These are phyloP conservation scores for Tauraco hartlaubi DNA, from an alignment of 2,797 vertebrate species.

Conservation along the genomic window DNA sequence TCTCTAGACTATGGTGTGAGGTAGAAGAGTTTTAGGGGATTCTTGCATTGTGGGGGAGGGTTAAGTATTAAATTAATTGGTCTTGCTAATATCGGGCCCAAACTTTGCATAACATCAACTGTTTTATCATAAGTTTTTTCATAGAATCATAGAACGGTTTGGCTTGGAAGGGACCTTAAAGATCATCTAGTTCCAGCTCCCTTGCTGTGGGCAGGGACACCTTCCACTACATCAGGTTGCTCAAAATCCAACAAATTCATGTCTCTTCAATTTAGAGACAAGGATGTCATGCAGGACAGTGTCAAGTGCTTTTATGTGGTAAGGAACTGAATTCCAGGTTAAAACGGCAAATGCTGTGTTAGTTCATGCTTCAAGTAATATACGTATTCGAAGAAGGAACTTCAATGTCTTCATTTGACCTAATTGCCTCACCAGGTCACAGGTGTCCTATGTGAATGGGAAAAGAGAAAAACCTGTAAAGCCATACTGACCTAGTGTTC, in stretches of 20 bases:
- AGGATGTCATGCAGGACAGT: too few species aligned
- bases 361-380: neutral
- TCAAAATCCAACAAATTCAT: too few species aligned
- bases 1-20: neutral
- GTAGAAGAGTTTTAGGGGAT: neutral
- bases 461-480: neutral
- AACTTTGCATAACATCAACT: neutral
- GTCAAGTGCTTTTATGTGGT: neutral
- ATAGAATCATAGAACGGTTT: too few species aligned
- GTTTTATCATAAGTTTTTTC: neutral
- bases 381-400: accelerated
- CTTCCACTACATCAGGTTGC: too few species aligned
- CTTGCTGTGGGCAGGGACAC: too few species aligned
- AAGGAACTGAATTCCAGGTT: neutral
- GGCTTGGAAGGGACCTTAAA: too few species aligned
- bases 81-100: neutral
- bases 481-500: neutral
- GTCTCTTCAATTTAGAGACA: too few species aligned
- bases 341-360: neutral
- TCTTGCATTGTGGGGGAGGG: accelerated
- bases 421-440: accelerated
- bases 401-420: neutral
- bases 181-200: too few species aligned
- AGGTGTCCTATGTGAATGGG: neutral
- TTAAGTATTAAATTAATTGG: neutral